Base-by-base conservation (phyloP, 2,113 vertebrate species). In the Myrmecophaga tridactyla region DNA sequence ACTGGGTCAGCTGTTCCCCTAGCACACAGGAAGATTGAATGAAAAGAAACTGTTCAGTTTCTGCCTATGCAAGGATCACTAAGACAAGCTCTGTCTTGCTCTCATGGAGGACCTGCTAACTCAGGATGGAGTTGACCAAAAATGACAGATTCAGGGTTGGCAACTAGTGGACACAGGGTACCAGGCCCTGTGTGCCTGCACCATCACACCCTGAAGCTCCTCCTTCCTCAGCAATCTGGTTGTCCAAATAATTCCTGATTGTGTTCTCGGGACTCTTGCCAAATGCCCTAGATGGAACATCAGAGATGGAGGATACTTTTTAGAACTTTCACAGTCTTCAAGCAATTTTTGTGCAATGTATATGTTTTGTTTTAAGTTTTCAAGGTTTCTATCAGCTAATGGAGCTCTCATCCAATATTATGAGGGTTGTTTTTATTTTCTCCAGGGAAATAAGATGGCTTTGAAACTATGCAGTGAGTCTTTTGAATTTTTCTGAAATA, bases 1-100 rank as follows among this genome's bases (percentile, higher is more conserved):
- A 34, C 60, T n/a, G 46, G 6, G 3, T 9, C 25, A 2, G 1
- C 4, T 36, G 12, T 17, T 65, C 23, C 18, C 31, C 27, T 73
- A 1, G 70, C 21, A n/a, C 3, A 0, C 0, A 1, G 7, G 3
- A 76, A 43, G 6, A 2, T 31, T 77, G 34, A 92, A 29, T 63
- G 17, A 48, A 36, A 86, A 21, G 12, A 86, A 91, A 13, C 31
- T 21, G 7, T 1, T 53, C 48, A 75, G 20, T 31, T 78, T 51
- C 82, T 62, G 13, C 4, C 82, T 73, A 14, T 0, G 1, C 7
- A 10, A 83, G 36, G 20, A 91, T 18, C 21, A 78, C 1, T 0
- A 6, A 46, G 25, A 46, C 9, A n/a, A 73, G 10, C 5, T 73
- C 34, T 18, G 2, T 27, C 41, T 75, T 39, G 14, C 25, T 67